Evolutionary conservation across 53 echinoderm and acorn worm genomes (phyloP).

Genomic region (Echinometra lucunter): DNA sequence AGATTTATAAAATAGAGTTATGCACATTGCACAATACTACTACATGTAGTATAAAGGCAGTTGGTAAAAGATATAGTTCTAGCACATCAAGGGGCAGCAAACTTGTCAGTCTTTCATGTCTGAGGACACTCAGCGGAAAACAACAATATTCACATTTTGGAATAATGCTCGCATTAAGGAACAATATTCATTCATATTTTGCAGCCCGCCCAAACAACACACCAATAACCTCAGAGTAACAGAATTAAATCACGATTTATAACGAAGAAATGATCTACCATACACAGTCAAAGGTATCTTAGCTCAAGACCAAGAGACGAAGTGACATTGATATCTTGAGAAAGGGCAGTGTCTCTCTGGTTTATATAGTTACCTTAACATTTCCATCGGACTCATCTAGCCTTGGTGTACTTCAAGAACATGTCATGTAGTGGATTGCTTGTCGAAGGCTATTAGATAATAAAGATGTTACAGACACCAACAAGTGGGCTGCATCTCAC

Average conservation of each 20-base stretch:
- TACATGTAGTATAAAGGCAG: no score
- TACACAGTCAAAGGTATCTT: neutral
- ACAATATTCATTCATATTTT: no score
- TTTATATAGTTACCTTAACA: neutral
- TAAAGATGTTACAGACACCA: neutral
- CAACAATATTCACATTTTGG: no score
- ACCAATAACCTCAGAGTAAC: neutral
- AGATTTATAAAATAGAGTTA: no score
- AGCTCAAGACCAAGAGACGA: neutral
- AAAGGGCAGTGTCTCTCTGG: neutral
- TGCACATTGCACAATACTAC: no score
- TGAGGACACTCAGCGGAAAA: no score
- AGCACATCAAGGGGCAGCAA: no score
- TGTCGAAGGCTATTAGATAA: conserved; percentile 18
- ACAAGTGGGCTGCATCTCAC: neutral
- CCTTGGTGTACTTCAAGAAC: conserved; percentile 40
- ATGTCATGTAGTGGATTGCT: conserved; percentile 42
- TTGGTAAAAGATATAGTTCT: no score
- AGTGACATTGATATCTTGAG: neutral
- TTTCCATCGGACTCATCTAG: neutral
- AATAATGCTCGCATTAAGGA: no score
- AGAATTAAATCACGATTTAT: neutral
- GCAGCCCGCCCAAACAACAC: no score
- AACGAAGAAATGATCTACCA: neutral
- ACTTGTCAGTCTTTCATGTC: no score